Evolutionary conservation across 2,888 invertebrate species (phyloP), one percentile per base, ranked within the genome.

Genomic region (Ceratothoa steindachneri): DNA sequence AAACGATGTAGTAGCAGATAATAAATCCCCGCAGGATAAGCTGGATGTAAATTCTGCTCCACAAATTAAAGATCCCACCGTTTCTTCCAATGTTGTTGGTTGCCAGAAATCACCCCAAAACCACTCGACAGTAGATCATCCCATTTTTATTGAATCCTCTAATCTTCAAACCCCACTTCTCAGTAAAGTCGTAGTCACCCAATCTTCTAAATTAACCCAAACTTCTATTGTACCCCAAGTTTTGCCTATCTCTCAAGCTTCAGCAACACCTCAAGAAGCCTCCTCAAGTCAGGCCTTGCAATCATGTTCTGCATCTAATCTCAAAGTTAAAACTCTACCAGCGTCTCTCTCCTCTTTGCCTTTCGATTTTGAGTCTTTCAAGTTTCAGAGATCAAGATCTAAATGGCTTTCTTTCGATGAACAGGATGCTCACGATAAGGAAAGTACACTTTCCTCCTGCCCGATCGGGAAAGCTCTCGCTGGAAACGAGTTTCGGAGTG

Each of bases 331-430:
- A 60, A 60, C 60, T 24, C 24, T 60, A 22, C 22, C 60, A 2
- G 60, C 60, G 24, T n/a, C 60, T 60, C 24, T 1, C 1, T 60
- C 60, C 27, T n/a, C 60, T 60, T 24, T 60, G 2, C 19, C 24
- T 60, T 60, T 60, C 27, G 60, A 60, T 60, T 60, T 60, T 60
- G 60, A 60, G 19, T 60, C 60, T 60, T 60, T 24, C 24, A 60
- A 7, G 24, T 60, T 60, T 60, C 60, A 60, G 60, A 60, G 60
- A 24, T 60, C 60, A 24, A 60, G 60, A 24, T 60, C 60, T 24
- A 60, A 60, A 60, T 60, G 60, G 60, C 60, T 60, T 60, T 60
- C 60, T 7, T 60, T 60, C 24, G 60, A 60, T 24, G 60, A 60
- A 1, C 60, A 60, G 60, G 60, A 60, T 9, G n/a, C n/a, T 1